Evolutionary conservation across 2,797 vertebrate genomes (phyloP).

Genomic region (Pseudotriccus pelzelni): DNA sequence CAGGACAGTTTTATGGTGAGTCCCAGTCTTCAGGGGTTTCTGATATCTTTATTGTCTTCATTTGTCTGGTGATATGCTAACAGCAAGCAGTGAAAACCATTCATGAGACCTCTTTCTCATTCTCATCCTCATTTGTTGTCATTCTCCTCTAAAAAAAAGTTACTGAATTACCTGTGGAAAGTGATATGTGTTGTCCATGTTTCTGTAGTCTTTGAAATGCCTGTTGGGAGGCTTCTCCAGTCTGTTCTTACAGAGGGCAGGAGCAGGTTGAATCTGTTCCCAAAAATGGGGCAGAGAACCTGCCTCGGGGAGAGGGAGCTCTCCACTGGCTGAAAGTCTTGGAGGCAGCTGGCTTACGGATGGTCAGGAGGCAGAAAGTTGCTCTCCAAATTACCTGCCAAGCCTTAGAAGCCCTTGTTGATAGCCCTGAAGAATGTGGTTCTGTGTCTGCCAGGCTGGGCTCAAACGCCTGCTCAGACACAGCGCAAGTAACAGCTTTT

Average conservation of each 20-base stretch:
- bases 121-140: slow-evolving; percentile 35
- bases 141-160: background rate
- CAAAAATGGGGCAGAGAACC: background rate
- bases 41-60: background rate
- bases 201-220: slow-evolving; percentile 8
- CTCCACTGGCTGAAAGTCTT: rapidly evolving
- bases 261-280: background rate
- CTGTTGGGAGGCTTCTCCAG: slow-evolving; percentile 21
- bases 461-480: background rate
- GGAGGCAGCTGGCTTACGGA: background rate
- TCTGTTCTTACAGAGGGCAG: background rate
- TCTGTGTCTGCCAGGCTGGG: background rate
- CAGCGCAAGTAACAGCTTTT: background rate
- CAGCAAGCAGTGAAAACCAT: background rate
- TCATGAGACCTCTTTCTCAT: slow-evolving; percentile 19
- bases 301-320: background rate
- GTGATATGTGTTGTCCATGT: slow-evolving; percentile 29
- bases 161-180: slow-evolving; percentile 1
- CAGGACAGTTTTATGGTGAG: background rate
- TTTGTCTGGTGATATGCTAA: slow-evolving; percentile 9
- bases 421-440: background rate
- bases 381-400: background rate
- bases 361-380: background rate
- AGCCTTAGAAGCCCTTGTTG: background rate
- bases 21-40: background rate